Conservation (phyloP, 1,140 invertebrate species). For the Leptestheria dahalacensis region DNA sequence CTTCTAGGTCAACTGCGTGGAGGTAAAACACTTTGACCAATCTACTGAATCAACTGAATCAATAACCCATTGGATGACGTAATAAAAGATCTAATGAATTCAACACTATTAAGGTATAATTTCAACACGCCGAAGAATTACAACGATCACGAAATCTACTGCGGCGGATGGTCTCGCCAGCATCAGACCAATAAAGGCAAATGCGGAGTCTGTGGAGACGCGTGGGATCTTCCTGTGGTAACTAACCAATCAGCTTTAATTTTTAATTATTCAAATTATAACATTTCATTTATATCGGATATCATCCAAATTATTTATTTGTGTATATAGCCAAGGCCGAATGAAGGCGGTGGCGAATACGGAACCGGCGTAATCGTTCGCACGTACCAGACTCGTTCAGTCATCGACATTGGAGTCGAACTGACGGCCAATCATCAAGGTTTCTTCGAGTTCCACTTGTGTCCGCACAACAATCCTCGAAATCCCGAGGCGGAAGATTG, state of each 20-base stretch:
- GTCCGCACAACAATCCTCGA: conserved; percentile 40
- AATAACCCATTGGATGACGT: too few relatives aligned
- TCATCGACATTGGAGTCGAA: conserved; percentile 55
- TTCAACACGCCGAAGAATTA: conserved; percentile 48
- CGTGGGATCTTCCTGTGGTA: conserved; percentile 48
- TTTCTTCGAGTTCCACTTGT: conserved; percentile 75
- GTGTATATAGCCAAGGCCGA: conserved; percentile 49
- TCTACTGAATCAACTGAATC: too few relatives aligned
- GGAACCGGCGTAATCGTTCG: conserved; percentile 60
- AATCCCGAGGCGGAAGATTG: conserved; percentile 47
- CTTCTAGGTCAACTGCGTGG: conserved; percentile 68
- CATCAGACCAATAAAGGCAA: conserved; percentile 56
- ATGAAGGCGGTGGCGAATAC: conserved; percentile 72
- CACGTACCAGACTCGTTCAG: conserved; percentile 46
- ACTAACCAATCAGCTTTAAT: not conserved
- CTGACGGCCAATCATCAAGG: conserved; percentile 46
- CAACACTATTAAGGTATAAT: too few relatives aligned
- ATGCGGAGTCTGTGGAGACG: conserved; percentile 71
- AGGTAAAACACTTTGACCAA: conserved; percentile 23
- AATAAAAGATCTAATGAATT: too few relatives aligned
- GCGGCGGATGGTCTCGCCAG: conserved; percentile 66
- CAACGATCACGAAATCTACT: conserved; percentile 78
- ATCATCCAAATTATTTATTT: too few relatives aligned
- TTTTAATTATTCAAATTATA: too few relatives aligned
- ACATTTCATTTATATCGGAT: too few relatives aligned